phyloP scores from a whole-genome alignment of 2,797 vertebrate genomes.

The Corythornis leucogaster region DNA sequence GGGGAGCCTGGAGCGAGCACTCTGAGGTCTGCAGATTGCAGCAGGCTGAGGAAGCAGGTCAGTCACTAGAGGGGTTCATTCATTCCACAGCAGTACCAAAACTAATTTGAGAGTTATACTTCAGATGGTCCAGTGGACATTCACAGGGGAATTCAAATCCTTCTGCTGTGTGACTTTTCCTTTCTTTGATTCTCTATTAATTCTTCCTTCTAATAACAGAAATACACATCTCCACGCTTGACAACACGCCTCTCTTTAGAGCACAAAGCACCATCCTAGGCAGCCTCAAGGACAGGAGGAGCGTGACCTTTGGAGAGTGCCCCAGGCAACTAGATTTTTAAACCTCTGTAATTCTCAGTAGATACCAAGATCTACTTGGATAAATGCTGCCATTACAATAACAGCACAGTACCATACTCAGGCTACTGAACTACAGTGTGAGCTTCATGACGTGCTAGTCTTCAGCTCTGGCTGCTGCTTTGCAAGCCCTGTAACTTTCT shows the following conservation, averaged over 20 bases:
- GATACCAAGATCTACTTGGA: not conserved
- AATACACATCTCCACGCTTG: rapidly evolving
- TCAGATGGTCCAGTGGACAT: not conserved
- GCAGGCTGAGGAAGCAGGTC: not conserved
- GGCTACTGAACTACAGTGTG: not conserved
- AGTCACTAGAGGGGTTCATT: not conserved
- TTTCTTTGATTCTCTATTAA: not conserved
- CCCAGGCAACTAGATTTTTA: not conserved
- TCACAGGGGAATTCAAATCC: not conserved
- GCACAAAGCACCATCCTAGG: not conserved
- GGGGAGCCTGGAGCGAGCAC: not conserved
- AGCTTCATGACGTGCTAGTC: rapidly evolving
- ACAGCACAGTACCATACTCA: not conserved
- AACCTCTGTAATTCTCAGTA: not conserved
- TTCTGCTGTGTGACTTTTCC: not conserved
- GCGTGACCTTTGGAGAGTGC: not conserved
- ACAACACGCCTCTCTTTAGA: not conserved
- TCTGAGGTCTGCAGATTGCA: not conserved
- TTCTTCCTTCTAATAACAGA: not conserved
- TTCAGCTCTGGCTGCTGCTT: not conserved
- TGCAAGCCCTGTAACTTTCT: not conserved
- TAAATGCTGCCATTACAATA: not conserved
- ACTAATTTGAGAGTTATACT: not conserved
- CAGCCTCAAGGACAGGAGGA: not conserved
- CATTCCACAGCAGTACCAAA: not conserved